Evolutionary conservation across 2,888 invertebrate species (phyloP).

Genomic region (Lysandra coridon): DNA sequence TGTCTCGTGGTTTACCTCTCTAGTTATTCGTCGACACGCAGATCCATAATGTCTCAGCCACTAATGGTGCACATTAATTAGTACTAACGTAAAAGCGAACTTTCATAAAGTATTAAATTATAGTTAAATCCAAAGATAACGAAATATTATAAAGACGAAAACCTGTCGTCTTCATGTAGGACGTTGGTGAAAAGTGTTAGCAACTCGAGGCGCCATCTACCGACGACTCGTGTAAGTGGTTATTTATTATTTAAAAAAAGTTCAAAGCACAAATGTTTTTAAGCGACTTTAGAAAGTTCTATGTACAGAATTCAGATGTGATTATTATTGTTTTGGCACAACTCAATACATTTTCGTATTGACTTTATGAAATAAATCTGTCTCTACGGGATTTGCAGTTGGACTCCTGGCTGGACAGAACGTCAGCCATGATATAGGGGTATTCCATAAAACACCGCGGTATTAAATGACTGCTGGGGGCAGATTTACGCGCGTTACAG

Average conservation of each 20-base stretch:
- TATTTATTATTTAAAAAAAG: neutral
- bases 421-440: neutral
- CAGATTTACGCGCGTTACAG: conserved; percentile 7
- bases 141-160: too few species aligned
- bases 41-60: neutral
- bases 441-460: neutral
- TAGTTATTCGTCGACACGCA: conserved; percentile 16
- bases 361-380: neutral
- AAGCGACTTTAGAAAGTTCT: neutral
- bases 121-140: too few species aligned
- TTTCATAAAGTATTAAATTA: neutral
- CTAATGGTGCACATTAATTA: neutral
- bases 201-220: too few species aligned
- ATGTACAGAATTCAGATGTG: neutral
- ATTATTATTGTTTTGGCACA: neutral
- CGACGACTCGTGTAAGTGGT: too few species aligned
- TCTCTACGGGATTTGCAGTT: neutral
- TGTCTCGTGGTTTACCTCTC: neutral
- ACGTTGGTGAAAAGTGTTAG: neutral
- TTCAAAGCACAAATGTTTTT: neutral
- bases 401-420: neutral
- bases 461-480: neutral
- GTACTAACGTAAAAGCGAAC: neutral
- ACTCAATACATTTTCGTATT: neutral
- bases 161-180: neutral